These are phyloP conservation scores for Microplitis manilae DNA, from an alignment of 2,888 invertebrate genomes.

Conservation along the genomic window DNA sequence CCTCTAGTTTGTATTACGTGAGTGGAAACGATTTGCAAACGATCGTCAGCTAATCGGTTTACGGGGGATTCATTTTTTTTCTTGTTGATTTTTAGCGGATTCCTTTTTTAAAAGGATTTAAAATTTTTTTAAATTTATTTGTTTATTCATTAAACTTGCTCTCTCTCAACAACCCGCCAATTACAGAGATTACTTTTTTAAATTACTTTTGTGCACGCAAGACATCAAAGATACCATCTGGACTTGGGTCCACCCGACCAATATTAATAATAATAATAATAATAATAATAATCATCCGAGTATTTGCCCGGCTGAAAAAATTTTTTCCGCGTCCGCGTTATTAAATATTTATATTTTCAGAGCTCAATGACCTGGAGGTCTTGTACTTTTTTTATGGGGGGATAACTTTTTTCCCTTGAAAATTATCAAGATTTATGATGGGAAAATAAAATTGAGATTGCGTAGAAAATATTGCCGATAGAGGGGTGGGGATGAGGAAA, in stretches of 20 bases:
- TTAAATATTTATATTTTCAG: too few species aligned
- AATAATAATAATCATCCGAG: too few species aligned
- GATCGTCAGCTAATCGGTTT: constrained; percentile 50
- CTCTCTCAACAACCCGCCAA: constrained; percentile 32
- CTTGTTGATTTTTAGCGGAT: neutral
- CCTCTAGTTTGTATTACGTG: constrained; percentile 39
- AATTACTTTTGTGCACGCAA: constrained; percentile 40
- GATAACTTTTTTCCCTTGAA: too few species aligned
- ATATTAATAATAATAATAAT: too few species aligned
- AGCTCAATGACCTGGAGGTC: too few species aligned
- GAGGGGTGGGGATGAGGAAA: too few species aligned
- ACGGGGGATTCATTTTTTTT: constrained; percentile 13
- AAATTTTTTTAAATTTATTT: constrained; percentile 7
- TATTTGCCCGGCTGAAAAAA: too few species aligned
- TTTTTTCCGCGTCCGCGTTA: too few species aligned
- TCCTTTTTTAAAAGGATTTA: constrained; percentile 2
- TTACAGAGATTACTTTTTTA: constrained; percentile 45
- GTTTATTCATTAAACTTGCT: neutral
- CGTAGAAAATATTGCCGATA: too few species aligned
- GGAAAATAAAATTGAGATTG: too few species aligned
- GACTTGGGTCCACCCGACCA: neutral
- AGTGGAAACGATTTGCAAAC: constrained; percentile 51
- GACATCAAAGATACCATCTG: constrained; percentile 41
- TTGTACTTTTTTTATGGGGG: too few species aligned
- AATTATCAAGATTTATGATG: too few species aligned